A percentile compares a stretch with the other conserved stretches of the same genome.
Evolutionary conservation across 2,888 invertebrate genomes (phyloP).

Genomic region (Prosopocoilus inquinatus): DNA sequence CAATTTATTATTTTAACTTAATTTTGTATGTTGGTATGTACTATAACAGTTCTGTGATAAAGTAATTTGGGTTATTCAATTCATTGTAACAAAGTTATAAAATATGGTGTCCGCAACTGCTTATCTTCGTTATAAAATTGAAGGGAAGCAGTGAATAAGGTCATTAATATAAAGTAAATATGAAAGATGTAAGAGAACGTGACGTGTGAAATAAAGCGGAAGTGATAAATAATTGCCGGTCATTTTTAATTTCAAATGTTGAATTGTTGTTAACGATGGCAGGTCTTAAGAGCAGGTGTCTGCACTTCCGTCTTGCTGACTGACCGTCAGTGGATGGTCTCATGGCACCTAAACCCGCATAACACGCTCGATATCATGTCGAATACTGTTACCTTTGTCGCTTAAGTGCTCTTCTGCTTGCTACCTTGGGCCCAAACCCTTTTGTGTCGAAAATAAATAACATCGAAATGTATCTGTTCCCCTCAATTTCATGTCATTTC

Average conservation of each 20-base stretch:
- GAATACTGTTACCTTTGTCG: slow-evolving; percentile 2
- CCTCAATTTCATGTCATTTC: slow-evolving; percentile 43
- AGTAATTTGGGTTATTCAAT: no score
- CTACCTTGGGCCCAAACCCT: slow-evolving; percentile 1
- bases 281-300: slow-evolving; percentile 19
- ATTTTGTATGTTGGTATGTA: no score
- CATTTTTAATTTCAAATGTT: slow-evolving; percentile 6
- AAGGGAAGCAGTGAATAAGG: no score
- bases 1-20: no score
- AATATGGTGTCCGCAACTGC: no score
- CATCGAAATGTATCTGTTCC: slow-evolving; percentile 32
- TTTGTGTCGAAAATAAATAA: slow-evolving; percentile 4
- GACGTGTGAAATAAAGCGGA: slow-evolving; percentile 21
- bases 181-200: slow-evolving; percentile 13
- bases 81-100: no score
- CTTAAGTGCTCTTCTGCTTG: slow-evolving; percentile 3
- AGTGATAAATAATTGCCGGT: slow-evolving; percentile 21
- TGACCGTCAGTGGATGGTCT: slow-evolving; percentile 12
- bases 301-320: slow-evolving; percentile 21
- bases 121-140: no score
- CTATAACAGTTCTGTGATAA: no score
- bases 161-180: neutral
- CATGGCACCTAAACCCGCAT: slow-evolving; percentile 15
- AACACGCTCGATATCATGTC: slow-evolving; percentile 10
- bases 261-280: slow-evolving; percentile 8